Percentiles rank a stretch among this genome's conserved stretches.
These are phyloP conservation scores for Desmodus rotundus DNA, from an alignment of 2,113 vertebrate genomes.

Conservation along the genomic window DNA sequence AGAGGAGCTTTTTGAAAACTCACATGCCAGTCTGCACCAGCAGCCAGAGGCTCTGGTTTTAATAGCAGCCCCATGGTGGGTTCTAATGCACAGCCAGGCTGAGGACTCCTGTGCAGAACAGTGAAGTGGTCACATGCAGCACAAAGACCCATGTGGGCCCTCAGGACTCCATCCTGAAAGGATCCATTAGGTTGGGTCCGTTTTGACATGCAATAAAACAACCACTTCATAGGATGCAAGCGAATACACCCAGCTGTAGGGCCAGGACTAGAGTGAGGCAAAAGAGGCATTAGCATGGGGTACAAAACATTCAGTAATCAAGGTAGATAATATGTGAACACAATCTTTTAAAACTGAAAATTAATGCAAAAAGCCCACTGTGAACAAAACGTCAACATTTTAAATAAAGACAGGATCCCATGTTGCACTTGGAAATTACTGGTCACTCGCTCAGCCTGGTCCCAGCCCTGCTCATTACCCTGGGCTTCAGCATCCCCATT, in stretches of 20 bases:
- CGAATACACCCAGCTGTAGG: background rate
- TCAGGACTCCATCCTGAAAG: background rate
- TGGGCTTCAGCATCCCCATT: background rate
- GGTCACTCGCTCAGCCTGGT: fast-evolving
- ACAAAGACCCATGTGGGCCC: background rate
- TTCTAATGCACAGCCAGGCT: background rate
- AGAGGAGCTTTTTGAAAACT: background rate
- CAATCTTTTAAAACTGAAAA: background rate
- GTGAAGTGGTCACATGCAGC: background rate
- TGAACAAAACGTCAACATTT: background rate
- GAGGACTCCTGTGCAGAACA: background rate
- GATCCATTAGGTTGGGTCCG: background rate
- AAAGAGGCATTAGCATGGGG: background rate
- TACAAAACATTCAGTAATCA: background rate
- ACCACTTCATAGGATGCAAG: background rate
- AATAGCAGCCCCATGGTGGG: background rate
- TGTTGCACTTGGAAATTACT: background rate
- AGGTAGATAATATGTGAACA: background rate
- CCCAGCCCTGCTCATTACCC: background rate
- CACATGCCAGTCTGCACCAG: too few relatives aligned
- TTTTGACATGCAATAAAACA: background rate
- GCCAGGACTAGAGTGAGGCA: background rate
- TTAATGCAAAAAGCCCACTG: background rate
- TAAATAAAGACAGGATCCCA: background rate
- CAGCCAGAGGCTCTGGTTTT: background rate